Conservation (phyloP, 1,140 invertebrate species). For the Platorchestia sp. region DNA sequence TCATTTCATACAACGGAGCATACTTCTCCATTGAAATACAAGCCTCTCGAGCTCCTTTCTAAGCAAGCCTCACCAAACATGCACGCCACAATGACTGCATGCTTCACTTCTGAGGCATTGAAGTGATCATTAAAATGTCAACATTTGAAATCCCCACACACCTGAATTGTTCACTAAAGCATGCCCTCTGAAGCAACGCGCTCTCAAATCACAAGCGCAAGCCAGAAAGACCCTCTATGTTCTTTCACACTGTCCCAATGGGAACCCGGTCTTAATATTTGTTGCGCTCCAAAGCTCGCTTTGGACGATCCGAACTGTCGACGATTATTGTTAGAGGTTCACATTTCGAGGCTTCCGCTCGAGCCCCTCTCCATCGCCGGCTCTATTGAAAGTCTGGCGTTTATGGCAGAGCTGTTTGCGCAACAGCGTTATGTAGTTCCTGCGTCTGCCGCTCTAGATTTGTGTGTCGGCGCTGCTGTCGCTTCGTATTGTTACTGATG, state of each 20-base stretch:
- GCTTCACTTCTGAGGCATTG: constrained; percentile 19
- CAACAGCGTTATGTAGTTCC: neutral
- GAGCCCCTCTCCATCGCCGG: constrained; percentile 30
- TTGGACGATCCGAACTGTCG: constrained; percentile 7
- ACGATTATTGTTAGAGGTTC: constrained; percentile 39
- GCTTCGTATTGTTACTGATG: constrained; percentile 1
- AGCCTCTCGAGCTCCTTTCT: neutral
- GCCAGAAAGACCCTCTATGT: neutral
- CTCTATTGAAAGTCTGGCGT: constrained; percentile 42
- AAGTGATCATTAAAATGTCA: constrained; percentile 16
- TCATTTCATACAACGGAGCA: neutral
- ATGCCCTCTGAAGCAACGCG: neutral
- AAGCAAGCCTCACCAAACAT: neutral
- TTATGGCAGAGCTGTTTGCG: neutral
- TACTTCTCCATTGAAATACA: neutral
- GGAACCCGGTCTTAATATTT: neutral
- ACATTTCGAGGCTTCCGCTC: constrained; percentile 28
- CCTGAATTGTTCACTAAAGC: neutral
- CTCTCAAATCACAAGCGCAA: neutral
- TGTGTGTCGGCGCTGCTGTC: constrained; percentile 10
- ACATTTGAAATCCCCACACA: neutral
- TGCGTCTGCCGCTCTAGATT: neutral
- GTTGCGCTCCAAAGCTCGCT: constrained; percentile 27
- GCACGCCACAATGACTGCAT: neutral
- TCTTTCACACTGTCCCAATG: constrained; percentile 1